Base-by-base conservation (phyloP, 64 coral and sea anemone species). In the Dendrophyllia cribrosa region DNA sequence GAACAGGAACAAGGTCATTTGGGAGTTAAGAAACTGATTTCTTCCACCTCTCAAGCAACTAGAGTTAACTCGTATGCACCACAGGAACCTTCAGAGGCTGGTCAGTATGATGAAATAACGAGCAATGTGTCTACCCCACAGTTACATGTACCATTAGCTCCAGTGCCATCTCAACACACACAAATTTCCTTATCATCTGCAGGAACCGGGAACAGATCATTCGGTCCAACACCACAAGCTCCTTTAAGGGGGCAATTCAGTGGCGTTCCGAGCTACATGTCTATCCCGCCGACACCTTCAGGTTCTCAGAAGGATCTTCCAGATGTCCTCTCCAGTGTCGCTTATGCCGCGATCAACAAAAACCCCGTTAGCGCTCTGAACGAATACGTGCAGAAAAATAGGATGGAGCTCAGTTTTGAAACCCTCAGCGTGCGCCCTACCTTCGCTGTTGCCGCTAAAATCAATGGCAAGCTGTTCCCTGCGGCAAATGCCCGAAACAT, bases 291-390 rank as follows among this genome's bases (percentile, higher is more conserved):
- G 7, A 26, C 53, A 52, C 63, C 56, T 26, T 72, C 50, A 55
- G 67, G 48, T 23, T 23, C 9, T 13, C 26, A 34, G 43, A 78
- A 23, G 20, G 63, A 51, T 51, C 61, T 51, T 61, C 64, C 93
- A 67, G 86, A 89, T 63, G 67, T 92, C 7, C 82, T 98, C 61
- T 93, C 91, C 48, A 95, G 90, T 69, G 94, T 77, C 0, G 91
- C 89, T 19, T 93, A 94, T 46, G 85, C 96, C 43, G 90, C 96
- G 8, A 98, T 98, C 44, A 98, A 95, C 86, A 95, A 98, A 58
- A 98, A 98, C 67, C 96, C 96, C 9, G 90, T 98, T 6, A 98
- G 96, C 59, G 94, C 96, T 51, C 72, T 98, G 4, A 98, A 98
- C 63, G 94, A 98, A 34, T 98, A 98, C 49, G 96, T 94, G 5